Evolutionary conservation across 2,888 invertebrate genomes (phyloP), one percentile per base, ranked within the genome.

Genomic region (Cephus pygmeus): DNA sequence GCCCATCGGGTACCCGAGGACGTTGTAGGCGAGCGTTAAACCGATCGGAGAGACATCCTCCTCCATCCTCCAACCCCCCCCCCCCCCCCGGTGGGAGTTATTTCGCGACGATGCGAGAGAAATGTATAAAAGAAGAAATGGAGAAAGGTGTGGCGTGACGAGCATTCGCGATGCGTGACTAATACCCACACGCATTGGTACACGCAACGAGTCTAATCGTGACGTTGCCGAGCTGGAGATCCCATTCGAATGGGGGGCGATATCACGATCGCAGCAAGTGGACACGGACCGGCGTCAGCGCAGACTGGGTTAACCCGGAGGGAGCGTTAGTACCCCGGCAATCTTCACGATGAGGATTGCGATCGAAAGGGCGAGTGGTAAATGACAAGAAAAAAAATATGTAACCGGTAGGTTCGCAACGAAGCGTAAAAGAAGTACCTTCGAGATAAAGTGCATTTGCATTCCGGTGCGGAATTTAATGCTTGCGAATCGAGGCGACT

Each of bases 61-160:
- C 34, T 33, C 12, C 23, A 33, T 0, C 71, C 11, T 12, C 69
- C 34, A 40, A 0, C 56, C 74, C 69, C 35, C 34, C 36, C 73
- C 56, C 30, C 56, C 74, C 69, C 35, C 34, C 36, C 73, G 69
- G 40, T 79, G 75, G 75, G 9, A 84, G 77, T 82, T 81, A 84
- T 82, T 80, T 80, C 76, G 78, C 75, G 68, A 30, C 75, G 71
- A 56, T 33, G 33, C 35, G 34, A 69, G 80, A 80, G 80, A 80
- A 80, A 78, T 74, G 79, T 77, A 82, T 75, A 76, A 74, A 56
- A 71, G 76, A 77, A 73, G 78, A 73, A 81, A 82, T 75, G 35
- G 35, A 31, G 74, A 76, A 40, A 82, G 79, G 81, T 80, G 81
- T 84, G 81, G 81, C 83, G 84, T 80, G 84, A 83, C 80, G 82